Conservation (phyloP, 1,140 invertebrate species). For the Spodoptera litura region DNA sequence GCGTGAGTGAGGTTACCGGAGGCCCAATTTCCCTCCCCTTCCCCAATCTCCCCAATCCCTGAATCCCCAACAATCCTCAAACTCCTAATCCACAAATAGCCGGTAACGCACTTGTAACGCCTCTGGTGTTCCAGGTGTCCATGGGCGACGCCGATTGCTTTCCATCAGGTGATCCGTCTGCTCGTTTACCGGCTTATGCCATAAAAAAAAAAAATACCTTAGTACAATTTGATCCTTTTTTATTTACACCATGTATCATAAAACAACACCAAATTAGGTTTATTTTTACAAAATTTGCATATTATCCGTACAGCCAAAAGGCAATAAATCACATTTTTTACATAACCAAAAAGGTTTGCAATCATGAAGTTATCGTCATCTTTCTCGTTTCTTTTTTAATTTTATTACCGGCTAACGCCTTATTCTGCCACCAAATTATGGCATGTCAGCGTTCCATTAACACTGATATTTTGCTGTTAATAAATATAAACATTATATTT, state of each 20-base stretch:
- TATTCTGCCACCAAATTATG: constrained; percentile 23
- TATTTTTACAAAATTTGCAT: constrained; percentile 19
- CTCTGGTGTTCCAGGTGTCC: too few species aligned
- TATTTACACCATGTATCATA: neutral
- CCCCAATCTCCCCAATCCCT: too few species aligned
- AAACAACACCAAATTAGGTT: constrained; percentile 16
- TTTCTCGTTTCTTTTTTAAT: constrained; percentile 5
- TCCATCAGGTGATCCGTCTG: too few species aligned
- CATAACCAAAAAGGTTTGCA: constrained; percentile 27
- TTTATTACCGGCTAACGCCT: neutral
- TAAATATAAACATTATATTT: constrained; percentile 38
- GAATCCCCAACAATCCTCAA: too few species aligned
- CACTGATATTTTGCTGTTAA: constrained; percentile 34
- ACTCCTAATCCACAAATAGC: too few species aligned
- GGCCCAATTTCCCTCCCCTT: too few species aligned
- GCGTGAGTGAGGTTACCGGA: too few species aligned
- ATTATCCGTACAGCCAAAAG: constrained; percentile 6
- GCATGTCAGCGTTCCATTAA: constrained; percentile 25
- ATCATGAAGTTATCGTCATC: constrained; percentile 10
- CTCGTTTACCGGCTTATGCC: too few species aligned
- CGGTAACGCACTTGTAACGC: too few species aligned
- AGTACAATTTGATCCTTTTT: neutral
- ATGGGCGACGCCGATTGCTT: too few species aligned
- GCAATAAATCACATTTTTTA: constrained; percentile 25
- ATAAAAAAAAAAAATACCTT: too few species aligned